Percentiles rank a stretch among this genome's conserved stretches.
Evolutionary conservation across 2,888 invertebrate genomes (phyloP).

Genomic region (Drosophila borealis): DNA sequence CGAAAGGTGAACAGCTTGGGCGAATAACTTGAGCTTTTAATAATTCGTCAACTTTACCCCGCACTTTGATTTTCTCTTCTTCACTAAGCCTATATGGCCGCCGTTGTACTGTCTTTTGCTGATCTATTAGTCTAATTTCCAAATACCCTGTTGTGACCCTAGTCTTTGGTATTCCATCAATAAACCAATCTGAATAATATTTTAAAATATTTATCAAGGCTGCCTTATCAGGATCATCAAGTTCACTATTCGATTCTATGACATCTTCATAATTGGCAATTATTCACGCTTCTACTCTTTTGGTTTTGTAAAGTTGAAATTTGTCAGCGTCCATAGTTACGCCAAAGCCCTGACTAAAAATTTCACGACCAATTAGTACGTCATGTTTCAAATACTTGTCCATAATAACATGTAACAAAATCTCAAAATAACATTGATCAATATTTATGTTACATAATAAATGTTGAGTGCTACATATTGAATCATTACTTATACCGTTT

Average conservation of each 20-base stretch:
- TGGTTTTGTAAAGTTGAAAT: conserved; percentile 12
- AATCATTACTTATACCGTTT: conserved; percentile 20
- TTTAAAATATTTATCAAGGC: no score
- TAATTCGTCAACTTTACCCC: conserved; percentile 16
- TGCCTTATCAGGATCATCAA: no score
- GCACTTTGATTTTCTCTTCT: conserved; percentile 18
- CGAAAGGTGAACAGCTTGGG: conserved; percentile 16
- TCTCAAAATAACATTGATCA: conserved; percentile 15
- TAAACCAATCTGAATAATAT: no score
- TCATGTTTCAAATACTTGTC: neutral
- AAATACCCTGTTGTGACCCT: conserved; percentile 8
- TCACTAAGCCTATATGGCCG: conserved; percentile 20
- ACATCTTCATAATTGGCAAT: no score
- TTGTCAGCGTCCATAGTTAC: conserved; percentile 4
- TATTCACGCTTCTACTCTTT: no score
- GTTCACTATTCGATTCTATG: no score
- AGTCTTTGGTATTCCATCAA: conserved; percentile 16
- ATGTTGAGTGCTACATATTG: conserved; percentile 19
- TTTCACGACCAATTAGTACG: neutral
- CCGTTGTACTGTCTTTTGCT: conserved; percentile 20
- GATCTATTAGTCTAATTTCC: conserved; percentile 18
- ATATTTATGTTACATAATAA: conserved; percentile 28
- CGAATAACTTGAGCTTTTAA: conserved; percentile 15
- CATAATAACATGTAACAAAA: conserved; percentile 1
- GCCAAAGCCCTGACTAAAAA: conserved; percentile 1